These are phyloP conservation scores for Cichladusa arquata DNA, from an alignment of 2,113 vertebrate genomes.

Conservation along the genomic window DNA sequence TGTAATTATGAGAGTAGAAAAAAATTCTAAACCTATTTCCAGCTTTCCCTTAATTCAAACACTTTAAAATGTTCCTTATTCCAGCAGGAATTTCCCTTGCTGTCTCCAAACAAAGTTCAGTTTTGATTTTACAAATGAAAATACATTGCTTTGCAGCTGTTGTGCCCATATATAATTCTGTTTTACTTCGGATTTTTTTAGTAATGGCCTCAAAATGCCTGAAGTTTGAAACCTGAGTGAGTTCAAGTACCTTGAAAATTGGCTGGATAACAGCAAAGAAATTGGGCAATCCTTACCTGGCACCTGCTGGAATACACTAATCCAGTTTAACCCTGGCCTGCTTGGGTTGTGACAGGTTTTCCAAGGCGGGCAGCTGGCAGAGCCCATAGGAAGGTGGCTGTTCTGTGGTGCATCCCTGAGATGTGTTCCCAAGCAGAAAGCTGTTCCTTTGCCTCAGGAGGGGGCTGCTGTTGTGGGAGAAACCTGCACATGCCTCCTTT, in stretches of 20 bases:
- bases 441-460: neutral
- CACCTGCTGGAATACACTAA: neutral
- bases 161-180: neutral
- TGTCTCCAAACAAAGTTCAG: neutral
- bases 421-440: neutral
- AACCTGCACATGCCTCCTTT: accelerated
- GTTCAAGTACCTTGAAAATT: neutral
- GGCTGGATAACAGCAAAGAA: neutral
- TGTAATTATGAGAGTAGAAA: neutral
- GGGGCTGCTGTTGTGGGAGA: neutral
- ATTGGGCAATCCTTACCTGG: neutral
- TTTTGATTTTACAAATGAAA: neutral
- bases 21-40: neutral
- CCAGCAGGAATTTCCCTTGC: neutral
- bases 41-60: neutral
- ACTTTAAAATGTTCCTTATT: neutral
- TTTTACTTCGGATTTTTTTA: neutral
- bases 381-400: accelerated
- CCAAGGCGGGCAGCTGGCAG: neutral
- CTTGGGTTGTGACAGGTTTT: neutral
- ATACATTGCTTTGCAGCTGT: neutral
- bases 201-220: neutral
- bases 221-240: neutral
- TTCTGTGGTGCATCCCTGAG: neutral
- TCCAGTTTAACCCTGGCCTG: neutral